Conservation (phyloP, 2,113 vertebrate species). For the Thinocorus orbignyianus region DNA sequence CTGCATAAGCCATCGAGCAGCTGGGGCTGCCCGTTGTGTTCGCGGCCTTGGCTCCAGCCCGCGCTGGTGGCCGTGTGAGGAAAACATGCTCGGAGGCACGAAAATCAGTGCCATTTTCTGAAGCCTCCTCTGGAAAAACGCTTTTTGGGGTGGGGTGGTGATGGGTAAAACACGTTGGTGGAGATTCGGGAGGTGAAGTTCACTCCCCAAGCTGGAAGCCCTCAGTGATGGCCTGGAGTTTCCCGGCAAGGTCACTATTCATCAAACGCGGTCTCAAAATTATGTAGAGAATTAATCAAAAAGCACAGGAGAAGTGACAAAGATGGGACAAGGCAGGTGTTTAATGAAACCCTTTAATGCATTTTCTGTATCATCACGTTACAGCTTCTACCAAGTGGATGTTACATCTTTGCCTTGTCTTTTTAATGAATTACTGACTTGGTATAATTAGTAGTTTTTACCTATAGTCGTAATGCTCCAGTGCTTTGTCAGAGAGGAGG, state of each 20-base stretch:
- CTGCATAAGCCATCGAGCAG: not conserved
- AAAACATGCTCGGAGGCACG: not conserved
- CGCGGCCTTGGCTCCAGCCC: not conserved
- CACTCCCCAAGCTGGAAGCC: not conserved
- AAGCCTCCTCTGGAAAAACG: not conserved
- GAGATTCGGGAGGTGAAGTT: not conserved
- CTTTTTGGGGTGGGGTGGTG: not conserved
- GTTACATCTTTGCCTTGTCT: not conserved
- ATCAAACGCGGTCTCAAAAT: not conserved
- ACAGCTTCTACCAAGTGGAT: not conserved
- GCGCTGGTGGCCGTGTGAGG: accelerated
- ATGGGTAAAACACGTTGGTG: accelerated
- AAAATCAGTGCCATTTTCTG: not conserved
- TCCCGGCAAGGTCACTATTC: not conserved
- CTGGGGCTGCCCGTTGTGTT: not conserved
- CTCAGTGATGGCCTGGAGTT: not conserved
- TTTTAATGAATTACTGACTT: not conserved
- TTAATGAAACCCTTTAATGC: not conserved
- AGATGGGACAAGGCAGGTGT: too few species aligned
- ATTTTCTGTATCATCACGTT: not conserved
- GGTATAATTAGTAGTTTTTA: not conserved
- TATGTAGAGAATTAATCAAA: not conserved
- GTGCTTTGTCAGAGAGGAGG: not conserved
- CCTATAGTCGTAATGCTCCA: not conserved
- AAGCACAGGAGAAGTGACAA: not conserved